Base-by-base conservation (phyloP, 2,797 vertebrate species). In the Merluccius polli region DNA sequence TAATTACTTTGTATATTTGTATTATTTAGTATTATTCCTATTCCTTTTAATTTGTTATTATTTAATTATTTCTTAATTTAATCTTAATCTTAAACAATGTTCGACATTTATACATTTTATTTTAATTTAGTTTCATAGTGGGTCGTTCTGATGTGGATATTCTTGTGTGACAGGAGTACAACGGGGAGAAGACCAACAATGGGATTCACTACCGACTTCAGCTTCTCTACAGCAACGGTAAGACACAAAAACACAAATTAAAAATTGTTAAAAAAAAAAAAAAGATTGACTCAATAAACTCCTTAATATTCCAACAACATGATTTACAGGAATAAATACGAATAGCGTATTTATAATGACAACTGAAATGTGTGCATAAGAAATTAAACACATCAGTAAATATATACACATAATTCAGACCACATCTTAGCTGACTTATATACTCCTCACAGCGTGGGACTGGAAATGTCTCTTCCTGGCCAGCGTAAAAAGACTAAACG, bases 211-310 rank as follows among this genome's bases (percentile, higher is more conserved):
- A 97, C 91, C 93, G 96, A 65, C 91, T 98, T 41, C 95, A 97
- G 86, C 94, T 98, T n/a, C 95, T 97, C 38, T 97, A 97, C 89
- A 98, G 96, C 87, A 98, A 97, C 0, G 96, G 97, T 98, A 87
- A 93, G 36, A 44, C 24, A 72, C 69, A 70, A 5, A 1, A 18
- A 31, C 31, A 63, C 18, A n/a, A 63, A 63, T 24, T n/a, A n/a
- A n/a, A 63, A n/a, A 63, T 21, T 27, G 59, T 27, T 65, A 1
- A 65, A n/a, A 9, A 65, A 1, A 65, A n/a, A 9, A 65, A 44
- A 44, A 44, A 44, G 13, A 44, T 44, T 3, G 36, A 8, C 12
- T 38, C 10, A 36, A 36, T 5, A 12, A n/a, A 21, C 59, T n/a
- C 24, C 4, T 63, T n/a, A 24, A 63, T 4, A n/a, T n/a, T n/a